These are phyloP conservation scores for Allolobophora icterica DNA, from an alignment of 2,888 invertebrate species.

Conservation along the genomic window DNA sequence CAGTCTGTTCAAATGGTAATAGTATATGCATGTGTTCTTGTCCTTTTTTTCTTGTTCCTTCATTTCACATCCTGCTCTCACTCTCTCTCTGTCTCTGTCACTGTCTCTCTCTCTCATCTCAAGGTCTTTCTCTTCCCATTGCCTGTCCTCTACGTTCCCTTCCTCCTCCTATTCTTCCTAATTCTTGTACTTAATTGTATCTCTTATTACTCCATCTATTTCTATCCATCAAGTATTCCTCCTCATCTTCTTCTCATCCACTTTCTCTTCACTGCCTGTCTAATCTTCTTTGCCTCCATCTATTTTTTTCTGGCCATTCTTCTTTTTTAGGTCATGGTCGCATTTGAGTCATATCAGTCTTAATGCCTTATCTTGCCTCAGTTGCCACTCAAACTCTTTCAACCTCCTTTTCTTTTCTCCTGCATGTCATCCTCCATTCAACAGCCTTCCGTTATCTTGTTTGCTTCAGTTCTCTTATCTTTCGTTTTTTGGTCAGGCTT, in stretches of 20 bases:
- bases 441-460: not conserved
- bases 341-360: not conserved
- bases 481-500: not conserved
- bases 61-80: not conserved
- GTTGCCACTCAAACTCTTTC: not conserved
- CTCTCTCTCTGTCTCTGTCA: not conserved
- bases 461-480: no score
- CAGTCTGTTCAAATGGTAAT: no score
- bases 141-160: no score
- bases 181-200: no score
- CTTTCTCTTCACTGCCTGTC: not conserved
- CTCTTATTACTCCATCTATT: no score
- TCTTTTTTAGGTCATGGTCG: not conserved
- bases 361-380: not conserved
- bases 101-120: not conserved
- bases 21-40: no score
- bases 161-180: no score
- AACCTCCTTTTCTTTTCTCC: not conserved
- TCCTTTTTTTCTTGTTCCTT: no score
- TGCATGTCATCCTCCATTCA: not conserved
- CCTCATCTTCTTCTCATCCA: not conserved
- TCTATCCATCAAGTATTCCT: not conserved
- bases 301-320: not conserved
- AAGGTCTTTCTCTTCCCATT: not conserved
- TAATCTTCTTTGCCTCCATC: not conserved